Percentiles rank a stretch among this genome's conserved stretches.
Conservation (phyloP, 2,797 vertebrate species). For the Channallabes apus region DNA sequence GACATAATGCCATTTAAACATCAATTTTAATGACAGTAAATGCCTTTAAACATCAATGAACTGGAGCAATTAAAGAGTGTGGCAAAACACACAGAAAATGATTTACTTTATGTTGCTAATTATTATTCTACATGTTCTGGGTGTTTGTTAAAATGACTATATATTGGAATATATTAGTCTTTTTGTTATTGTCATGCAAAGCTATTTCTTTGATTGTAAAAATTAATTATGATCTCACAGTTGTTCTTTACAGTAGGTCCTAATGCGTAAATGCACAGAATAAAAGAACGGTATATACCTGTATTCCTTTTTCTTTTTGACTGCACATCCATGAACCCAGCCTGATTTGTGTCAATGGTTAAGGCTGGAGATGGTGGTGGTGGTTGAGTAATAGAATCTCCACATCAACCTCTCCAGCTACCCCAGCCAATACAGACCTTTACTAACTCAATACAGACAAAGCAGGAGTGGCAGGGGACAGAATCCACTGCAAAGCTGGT, state of each 20-base stretch:
- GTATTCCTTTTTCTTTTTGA: not conserved
- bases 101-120: not conserved
- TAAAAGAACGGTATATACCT: not conserved
- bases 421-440: slow-evolving; percentile 19
- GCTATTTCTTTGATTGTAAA: not conserved
- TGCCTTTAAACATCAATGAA: not conserved
- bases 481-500: slow-evolving; percentile 29
- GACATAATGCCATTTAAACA: too few species aligned
- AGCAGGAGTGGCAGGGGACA: slow-evolving; percentile 29
- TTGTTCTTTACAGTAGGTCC: not conserved
- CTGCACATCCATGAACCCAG: not conserved
- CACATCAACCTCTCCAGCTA: slow-evolving; percentile 1
- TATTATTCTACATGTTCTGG: not conserved
- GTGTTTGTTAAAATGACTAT: not conserved
- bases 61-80: not conserved
- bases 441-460: slow-evolving; percentile 32
- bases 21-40: too few species aligned
- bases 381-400: too few species aligned
- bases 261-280: not conserved
- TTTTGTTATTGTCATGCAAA: not conserved
- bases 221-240: not conserved
- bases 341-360: not conserved
- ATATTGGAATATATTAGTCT: not conserved
- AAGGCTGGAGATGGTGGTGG: not conserved
- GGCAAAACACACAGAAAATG: not conserved